phyloP scores from a whole-genome alignment of 2,797 vertebrate species.

The Myripristis jacobus region DNA sequence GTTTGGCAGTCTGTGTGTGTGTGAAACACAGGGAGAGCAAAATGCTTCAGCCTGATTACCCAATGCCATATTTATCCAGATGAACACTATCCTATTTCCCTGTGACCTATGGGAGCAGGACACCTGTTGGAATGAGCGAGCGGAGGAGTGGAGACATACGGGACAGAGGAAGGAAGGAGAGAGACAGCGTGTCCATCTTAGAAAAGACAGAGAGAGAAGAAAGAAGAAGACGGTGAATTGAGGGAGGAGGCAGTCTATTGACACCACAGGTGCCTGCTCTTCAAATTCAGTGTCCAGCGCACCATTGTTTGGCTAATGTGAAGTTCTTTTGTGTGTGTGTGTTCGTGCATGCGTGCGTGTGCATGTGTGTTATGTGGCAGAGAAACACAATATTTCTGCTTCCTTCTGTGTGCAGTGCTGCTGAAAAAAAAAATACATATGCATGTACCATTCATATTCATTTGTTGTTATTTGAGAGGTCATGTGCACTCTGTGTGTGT shows the following conservation, averaged over 20 bases:
- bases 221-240: slow-evolving; percentile 7
- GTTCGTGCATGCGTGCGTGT: slow-evolving; percentile 15
- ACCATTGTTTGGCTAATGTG: slow-evolving; percentile 15
- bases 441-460: slow-evolving; percentile 44
- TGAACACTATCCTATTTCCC: background rate
- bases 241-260: slow-evolving; percentile 42
- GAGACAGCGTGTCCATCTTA: slow-evolving; percentile 3
- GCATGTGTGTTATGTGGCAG: slow-evolving; percentile 34
- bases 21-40: slow-evolving; percentile 1
- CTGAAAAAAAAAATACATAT: slow-evolving; percentile 26
- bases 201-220: background rate
- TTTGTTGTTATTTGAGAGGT: slow-evolving; percentile 45
- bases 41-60: background rate
- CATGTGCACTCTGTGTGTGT: slow-evolving; percentile 2
- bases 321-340: slow-evolving; percentile 6
- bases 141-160: slow-evolving; percentile 2
- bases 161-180: background rate
- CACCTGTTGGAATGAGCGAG: slow-evolving; percentile 23
- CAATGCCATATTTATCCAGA: slow-evolving; percentile 8
- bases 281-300: slow-evolving; percentile 43
- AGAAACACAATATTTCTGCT: slow-evolving; percentile 38
- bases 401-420: slow-evolving; percentile 21
- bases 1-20: slow-evolving; percentile 2
- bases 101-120: slow-evolving; percentile 25
- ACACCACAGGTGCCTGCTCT: slow-evolving; percentile 68